A percentile compares a stretch with the other conserved stretches of the same genome.
These are phyloP conservation scores for Diabrotica virgifera DNA, from an alignment of 1,140 invertebrate genomes.

Conservation along the genomic window DNA sequence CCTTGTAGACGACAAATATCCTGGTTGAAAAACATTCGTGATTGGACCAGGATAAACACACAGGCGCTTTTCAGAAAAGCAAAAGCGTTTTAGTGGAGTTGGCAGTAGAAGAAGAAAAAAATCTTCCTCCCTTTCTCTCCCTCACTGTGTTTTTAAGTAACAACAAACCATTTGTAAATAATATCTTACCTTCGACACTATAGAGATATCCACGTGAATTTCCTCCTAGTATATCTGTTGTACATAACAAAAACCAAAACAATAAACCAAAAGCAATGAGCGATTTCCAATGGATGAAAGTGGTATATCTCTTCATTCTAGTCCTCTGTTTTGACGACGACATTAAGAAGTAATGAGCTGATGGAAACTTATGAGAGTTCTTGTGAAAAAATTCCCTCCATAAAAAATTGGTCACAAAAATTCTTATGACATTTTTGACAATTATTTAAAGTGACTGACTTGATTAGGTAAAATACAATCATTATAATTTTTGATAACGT, in stretches of 20 bases:
- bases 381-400: neutral
- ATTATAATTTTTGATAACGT: too few species aligned
- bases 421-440: conserved; percentile 6
- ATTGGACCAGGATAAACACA: too few species aligned
- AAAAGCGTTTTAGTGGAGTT: too few species aligned
- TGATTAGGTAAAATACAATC: too few species aligned
- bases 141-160: too few species aligned
- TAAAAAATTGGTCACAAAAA: conserved; percentile 1
- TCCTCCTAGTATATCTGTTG: conserved; percentile 27
- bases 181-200: neutral
- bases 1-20: too few species aligned
- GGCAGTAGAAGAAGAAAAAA: too few species aligned
- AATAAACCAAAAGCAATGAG: conserved; percentile 29
- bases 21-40: too few species aligned
- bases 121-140: too few species aligned
- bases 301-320: conserved; percentile 10
- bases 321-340: neutral
- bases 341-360: neutral
- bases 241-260: conserved; percentile 33
- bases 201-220: conserved; percentile 4
- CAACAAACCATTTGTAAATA: neutral
- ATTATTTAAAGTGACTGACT: neutral
- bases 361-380: neutral
- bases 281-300: conserved; percentile 35
- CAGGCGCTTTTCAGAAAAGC: too few species aligned